A percentile compares a stretch with the other conserved stretches of the same genome.
Evolutionary conservation across 2,888 invertebrate species (phyloP).

Genomic region (Aphidoletes aphidimyza): DNA sequence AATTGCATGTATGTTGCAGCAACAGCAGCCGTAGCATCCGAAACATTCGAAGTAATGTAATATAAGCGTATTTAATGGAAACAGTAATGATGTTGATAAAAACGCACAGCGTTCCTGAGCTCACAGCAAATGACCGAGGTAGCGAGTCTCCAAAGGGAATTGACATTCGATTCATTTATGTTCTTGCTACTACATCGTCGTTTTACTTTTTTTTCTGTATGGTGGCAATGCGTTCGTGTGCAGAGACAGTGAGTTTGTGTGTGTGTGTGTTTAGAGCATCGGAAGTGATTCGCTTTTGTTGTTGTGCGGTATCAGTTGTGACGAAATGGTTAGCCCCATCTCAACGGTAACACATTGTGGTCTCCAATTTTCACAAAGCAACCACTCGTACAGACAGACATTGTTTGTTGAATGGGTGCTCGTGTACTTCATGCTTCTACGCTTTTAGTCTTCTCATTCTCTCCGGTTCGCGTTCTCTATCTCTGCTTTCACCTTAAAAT

Average conservation of each 20-base stretch:
- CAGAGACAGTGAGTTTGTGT: neutral
- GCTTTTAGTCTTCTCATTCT: too few species aligned
- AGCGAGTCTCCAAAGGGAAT: slow-evolving; percentile 43
- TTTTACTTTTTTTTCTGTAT: neutral
- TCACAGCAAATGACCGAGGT: slow-evolving; percentile 1
- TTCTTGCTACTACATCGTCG: neutral
- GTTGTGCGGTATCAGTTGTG: neutral
- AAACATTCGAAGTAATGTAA: too few species aligned
- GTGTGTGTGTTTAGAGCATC: too few species aligned
- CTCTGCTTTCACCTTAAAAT: slow-evolving; percentile 8
- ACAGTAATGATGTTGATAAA: slow-evolving; percentile 43
- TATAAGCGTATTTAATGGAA: slow-evolving; percentile 34
- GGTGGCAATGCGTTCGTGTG: neutral
- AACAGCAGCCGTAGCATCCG: neutral
- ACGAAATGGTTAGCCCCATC: slow-evolving; percentile 25
- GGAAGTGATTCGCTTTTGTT: neutral
- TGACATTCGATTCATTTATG: slow-evolving; percentile 47
- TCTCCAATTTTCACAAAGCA: slow-evolving; percentile 39
- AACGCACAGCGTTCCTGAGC: too few species aligned
- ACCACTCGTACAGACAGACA: slow-evolving; percentile 30
- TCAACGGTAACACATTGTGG: neutral
- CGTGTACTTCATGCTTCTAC: slow-evolving; percentile 18
- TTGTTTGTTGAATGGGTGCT: slow-evolving; percentile 43
- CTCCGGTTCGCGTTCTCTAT: neutral
- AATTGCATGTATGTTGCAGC: neutral